Percentiles rank a stretch among this genome's conserved stretches.
Conservation (phyloP, 2,888 invertebrate genomes). For the Brenthis hecate region DNA sequence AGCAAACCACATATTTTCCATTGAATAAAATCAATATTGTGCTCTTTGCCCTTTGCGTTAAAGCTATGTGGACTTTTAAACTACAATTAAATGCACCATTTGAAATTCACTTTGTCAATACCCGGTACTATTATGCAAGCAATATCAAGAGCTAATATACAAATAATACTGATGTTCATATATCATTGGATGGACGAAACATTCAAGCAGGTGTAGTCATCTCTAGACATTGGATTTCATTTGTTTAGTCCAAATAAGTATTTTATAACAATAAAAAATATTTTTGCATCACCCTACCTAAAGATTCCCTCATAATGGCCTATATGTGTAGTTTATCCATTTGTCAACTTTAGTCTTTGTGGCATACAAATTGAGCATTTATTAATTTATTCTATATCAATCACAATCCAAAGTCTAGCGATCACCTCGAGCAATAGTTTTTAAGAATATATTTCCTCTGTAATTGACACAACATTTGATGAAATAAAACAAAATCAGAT, state of each 20-base stretch:
- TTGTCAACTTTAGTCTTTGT: not conserved
- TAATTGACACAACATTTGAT: slow-evolving; percentile 67
- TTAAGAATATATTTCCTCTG: slow-evolving; percentile 42
- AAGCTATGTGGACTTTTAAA: slow-evolving; percentile 77
- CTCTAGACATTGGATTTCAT: slow-evolving; percentile 22
- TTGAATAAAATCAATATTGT: slow-evolving; percentile 52
- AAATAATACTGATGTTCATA: slow-evolving; percentile 63
- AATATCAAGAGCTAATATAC: slow-evolving; percentile 54
- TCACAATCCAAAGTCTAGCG: slow-evolving; percentile 15
- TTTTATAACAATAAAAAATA: slow-evolving; percentile 6
- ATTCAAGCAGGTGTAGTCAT: slow-evolving; percentile 37
- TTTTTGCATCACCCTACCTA: not conserved
- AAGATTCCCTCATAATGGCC: not conserved
- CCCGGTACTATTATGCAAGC: slow-evolving; percentile 66
- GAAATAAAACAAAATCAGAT: slow-evolving; percentile 35
- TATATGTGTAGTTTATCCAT: not conserved
- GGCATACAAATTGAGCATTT: slow-evolving; percentile 1
- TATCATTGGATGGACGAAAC: slow-evolving; percentile 54
- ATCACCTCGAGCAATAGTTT: slow-evolving; percentile 34
- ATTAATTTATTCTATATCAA: not conserved
- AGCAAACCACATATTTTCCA: slow-evolving; percentile 62
- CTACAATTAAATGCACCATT: slow-evolving; percentile 81
- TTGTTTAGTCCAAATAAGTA: not conserved
- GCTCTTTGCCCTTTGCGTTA: slow-evolving; percentile 70
- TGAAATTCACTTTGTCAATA: slow-evolving; percentile 56